These are phyloP conservation scores for Acanthosepion pharaonis DNA, from an alignment of 2,888 invertebrate genomes.

Conservation along the genomic window DNA sequence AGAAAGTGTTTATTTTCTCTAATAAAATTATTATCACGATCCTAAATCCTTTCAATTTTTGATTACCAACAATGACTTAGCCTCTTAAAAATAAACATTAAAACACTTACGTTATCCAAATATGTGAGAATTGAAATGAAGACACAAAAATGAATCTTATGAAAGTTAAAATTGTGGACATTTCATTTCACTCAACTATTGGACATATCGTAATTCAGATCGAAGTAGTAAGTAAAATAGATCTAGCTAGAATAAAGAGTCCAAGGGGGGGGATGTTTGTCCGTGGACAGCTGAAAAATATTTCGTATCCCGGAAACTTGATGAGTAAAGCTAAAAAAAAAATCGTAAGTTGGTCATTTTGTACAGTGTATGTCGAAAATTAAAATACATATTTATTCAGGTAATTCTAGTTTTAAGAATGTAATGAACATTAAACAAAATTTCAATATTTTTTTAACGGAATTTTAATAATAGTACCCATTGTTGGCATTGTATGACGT, in stretches of 20 bases:
- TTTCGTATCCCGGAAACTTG: not conserved
- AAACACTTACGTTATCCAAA: not conserved
- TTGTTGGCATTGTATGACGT: too few species aligned
- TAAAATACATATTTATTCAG: too few species aligned
- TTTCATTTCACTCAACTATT: not conserved
- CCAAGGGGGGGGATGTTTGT: not conserved
- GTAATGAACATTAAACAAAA: too few species aligned
- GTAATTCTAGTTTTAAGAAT: too few species aligned
- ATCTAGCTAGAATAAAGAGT: not conserved
- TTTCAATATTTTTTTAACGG: too few species aligned
- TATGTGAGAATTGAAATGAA: not conserved
- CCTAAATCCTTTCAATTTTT: too few species aligned
- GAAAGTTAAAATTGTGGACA: not conserved
- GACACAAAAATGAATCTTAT: not conserved
- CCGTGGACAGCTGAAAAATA: not conserved
- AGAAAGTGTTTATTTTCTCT: not conserved
- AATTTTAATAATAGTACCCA: too few species aligned
- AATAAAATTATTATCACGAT: too few species aligned
- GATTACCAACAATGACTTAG: too few species aligned
- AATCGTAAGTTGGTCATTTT: too few species aligned
- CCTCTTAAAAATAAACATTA: not conserved
- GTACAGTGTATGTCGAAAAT: too few species aligned
- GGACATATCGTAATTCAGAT: not conserved
- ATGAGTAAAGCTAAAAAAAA: too few species aligned
- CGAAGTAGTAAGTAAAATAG: not conserved